These are phyloP conservation scores for Acanthosepion pharaonis DNA, from an alignment of 2,888 invertebrate species.

Conservation along the genomic window DNA sequence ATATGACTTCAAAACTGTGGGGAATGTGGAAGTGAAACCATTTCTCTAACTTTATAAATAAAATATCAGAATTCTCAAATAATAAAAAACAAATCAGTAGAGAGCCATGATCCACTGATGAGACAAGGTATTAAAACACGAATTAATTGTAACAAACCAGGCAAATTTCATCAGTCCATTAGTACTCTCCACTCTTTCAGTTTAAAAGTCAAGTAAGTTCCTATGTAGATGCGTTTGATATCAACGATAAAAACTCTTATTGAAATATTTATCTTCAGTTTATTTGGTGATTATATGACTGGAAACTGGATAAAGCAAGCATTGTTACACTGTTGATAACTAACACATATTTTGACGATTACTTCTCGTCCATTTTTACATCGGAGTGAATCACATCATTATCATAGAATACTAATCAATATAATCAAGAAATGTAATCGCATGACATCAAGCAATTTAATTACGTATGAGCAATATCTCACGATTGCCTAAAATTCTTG, in stretches of 20 bases:
- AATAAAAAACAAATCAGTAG: no score
- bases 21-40: no score
- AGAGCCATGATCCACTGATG: no score
- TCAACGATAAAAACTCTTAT: neutral
- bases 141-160: no score
- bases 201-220: no score
- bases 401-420: neutral
- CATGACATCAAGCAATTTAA: slow-evolving; percentile 20
- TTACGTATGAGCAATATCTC: neutral
- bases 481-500: neutral
- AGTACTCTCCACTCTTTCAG: no score
- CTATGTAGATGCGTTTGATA: no score
- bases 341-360: neutral
- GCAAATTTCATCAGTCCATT: no score
- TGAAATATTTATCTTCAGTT: neutral
- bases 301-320: neutral
- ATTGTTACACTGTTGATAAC: neutral
- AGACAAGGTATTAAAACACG: no score
- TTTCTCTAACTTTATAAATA: no score
- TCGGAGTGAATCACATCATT: neutral
- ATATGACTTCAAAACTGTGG: no score
- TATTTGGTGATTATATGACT: neutral
- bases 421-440: slow-evolving; percentile 20
- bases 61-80: no score
- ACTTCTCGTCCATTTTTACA: neutral